Percentiles rank a stretch among this genome's conserved stretches.
phyloP scores from a whole-genome alignment of 2,888 invertebrate species.

The Phortica okadai region DNA sequence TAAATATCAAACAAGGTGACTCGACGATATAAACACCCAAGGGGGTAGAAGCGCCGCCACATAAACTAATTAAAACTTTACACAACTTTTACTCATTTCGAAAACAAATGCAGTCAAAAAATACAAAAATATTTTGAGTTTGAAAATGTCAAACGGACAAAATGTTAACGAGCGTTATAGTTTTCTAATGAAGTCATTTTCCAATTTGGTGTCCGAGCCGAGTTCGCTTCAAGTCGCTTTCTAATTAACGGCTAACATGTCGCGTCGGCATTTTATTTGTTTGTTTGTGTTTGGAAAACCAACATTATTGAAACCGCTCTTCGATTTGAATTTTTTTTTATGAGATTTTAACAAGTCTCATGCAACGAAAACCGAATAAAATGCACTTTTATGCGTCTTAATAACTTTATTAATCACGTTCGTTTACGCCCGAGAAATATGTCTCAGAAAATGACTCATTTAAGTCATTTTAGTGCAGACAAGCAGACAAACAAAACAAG shows the following conservation, averaged over 20 bases:
- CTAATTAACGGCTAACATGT: slow-evolving; percentile 23
- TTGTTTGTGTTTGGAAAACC: neutral
- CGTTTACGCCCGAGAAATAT: slow-evolving; percentile 20
- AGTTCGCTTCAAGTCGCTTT: slow-evolving; percentile 16
- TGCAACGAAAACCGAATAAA: slow-evolving; percentile 47
- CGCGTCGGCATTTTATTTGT: slow-evolving; percentile 5
- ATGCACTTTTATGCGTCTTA: slow-evolving; percentile 61
- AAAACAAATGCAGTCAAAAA: neutral
- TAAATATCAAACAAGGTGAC: neutral
- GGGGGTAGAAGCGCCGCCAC: neutral
- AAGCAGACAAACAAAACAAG: slow-evolving; percentile 9
- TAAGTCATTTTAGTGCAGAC: slow-evolving; percentile 15
- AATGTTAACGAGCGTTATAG: slow-evolving; percentile 66
- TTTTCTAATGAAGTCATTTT: slow-evolving; percentile 69
- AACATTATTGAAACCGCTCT: neutral
- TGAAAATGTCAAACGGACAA: neutral
- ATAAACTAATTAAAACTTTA: slow-evolving; percentile 13
- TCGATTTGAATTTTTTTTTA: slow-evolving; percentile 51
- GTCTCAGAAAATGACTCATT: slow-evolving; percentile 21
- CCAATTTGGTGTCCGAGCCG: slow-evolving; percentile 21
- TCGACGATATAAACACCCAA: neutral
- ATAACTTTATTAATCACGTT: slow-evolving; percentile 62
- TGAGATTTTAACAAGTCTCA: slow-evolving; percentile 62
- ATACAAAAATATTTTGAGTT: slow-evolving; percentile 9
- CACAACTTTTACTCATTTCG: slow-evolving; percentile 15